Evolutionary conservation across 2,113 vertebrate species (phyloP).

Genomic region (Solea solea): DNA sequence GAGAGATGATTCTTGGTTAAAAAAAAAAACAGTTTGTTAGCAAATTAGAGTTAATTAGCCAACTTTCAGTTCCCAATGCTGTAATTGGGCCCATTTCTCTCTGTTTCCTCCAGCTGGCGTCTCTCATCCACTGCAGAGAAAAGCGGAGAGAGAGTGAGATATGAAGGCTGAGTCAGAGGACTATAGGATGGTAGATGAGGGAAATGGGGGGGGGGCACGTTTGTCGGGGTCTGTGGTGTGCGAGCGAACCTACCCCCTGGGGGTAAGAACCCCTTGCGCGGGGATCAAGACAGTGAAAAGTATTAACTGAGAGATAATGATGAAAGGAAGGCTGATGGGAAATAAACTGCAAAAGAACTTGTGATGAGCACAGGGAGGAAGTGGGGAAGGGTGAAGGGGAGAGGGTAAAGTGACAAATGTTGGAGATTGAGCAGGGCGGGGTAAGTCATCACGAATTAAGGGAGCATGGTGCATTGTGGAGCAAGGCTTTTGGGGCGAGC

Average conservation of each 20-base stretch:
- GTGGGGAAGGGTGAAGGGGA: conserved; percentile 20
- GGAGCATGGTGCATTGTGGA: conserved; percentile 38
- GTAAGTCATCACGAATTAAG: conserved; percentile 58
- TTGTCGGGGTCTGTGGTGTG: conserved; percentile 71
- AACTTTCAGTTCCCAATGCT: conserved; percentile 82
- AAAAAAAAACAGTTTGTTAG: conserved; percentile 82
- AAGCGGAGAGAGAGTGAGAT: conserved; percentile 34
- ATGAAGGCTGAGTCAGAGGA: conserved; percentile 30
- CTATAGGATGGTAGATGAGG: conserved; percentile 1
- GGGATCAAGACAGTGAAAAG: conserved; percentile 66
- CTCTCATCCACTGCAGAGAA: conserved; percentile 72
- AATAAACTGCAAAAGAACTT: conserved; percentile 62
- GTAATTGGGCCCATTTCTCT: conserved; percentile 84
- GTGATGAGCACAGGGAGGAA: conserved; percentile 64
- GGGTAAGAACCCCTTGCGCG: conserved; percentile 66
- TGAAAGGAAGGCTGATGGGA: conserved; percentile 71
- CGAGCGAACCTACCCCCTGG: conserved; percentile 50
- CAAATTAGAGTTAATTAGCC: conserved; percentile 86
- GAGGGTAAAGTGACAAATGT: conserved; percentile 62
- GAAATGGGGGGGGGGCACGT: conserved; percentile 38
- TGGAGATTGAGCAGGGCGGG: conserved; percentile 59
- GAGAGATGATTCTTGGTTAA: conserved; percentile 75
- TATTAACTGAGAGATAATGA: conserved; percentile 79
- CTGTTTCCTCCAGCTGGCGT: conserved; percentile 84
- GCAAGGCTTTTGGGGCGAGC: conserved; percentile 8